These are phyloP conservation scores for Craterocephalus amniculus DNA, from an alignment of 2,797 vertebrate species.

Conservation along the genomic window DNA sequence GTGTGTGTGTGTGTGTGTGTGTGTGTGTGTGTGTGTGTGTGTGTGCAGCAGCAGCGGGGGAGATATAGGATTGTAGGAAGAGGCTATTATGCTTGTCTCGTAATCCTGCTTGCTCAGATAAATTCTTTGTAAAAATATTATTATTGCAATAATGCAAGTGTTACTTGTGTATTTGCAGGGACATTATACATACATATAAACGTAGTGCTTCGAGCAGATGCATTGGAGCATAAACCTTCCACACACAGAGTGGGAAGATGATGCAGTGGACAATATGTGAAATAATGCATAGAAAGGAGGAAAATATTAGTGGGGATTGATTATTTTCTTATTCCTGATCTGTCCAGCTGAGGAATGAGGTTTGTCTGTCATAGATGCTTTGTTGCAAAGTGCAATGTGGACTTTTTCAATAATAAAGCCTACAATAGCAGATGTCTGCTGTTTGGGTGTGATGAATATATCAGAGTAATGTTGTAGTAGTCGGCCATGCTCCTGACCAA, in stretches of 20 bases:
- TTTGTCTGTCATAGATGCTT: slow-evolving; percentile 30
- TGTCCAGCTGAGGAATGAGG: slow-evolving; percentile 21
- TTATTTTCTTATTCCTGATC: slow-evolving; percentile 41
- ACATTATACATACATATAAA: slow-evolving; percentile 48
- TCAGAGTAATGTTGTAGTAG: slow-evolving; percentile 33
- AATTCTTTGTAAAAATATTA: slow-evolving; percentile 61
- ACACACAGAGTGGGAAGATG: slow-evolving; percentile 38
- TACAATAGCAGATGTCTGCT: slow-evolving; percentile 51
- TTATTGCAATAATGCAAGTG: slow-evolving; percentile 71
- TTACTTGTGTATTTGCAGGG: slow-evolving; percentile 72
- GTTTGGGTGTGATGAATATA: slow-evolving; percentile 58
- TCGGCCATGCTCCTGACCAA: slow-evolving; percentile 42
- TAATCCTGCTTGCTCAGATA: slow-evolving; percentile 64
- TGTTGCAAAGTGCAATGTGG: slow-evolving; percentile 28
- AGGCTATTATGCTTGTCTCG: slow-evolving; percentile 69
- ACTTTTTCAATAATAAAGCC: slow-evolving; percentile 36
- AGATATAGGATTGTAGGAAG: slow-evolving; percentile 48
- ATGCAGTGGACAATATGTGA: slow-evolving; percentile 42
- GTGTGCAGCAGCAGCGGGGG: slow-evolving; percentile 27
- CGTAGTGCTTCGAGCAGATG: slow-evolving; percentile 12
- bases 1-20: slow-evolving; percentile 28
- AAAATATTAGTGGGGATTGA: slow-evolving; percentile 40
- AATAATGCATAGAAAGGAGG: slow-evolving; percentile 55
- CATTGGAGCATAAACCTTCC: slow-evolving; percentile 37
- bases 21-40: slow-evolving; percentile 36